Conservation (phyloP, 2,113 vertebrate species). For the Chrysochloris asiatica region DNA sequence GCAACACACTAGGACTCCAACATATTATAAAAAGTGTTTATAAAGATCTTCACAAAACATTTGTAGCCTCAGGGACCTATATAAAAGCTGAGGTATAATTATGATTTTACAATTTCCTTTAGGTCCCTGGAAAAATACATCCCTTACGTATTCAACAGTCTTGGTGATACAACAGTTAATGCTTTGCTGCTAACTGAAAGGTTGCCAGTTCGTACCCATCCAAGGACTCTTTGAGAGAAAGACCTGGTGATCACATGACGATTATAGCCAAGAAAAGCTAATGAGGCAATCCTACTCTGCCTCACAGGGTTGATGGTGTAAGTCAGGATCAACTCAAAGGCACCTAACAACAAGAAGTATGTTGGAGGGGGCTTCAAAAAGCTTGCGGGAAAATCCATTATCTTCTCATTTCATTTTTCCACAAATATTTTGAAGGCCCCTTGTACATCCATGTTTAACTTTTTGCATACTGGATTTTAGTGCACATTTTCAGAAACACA, state of each 20-base stretch:
- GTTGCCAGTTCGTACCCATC: not conserved
- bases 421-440: too few species aligned
- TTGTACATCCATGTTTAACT: not conserved
- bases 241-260: not conserved
- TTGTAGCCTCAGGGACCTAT: not conserved
- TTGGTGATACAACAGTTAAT: too few species aligned
- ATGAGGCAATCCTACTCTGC: not conserved
- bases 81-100: not conserved
- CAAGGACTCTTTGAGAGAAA: not conserved
- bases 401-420: too few species aligned
- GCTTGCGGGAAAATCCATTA: too few species aligned
- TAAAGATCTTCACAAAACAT: not conserved
- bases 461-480: not conserved
- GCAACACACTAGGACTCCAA: too few species aligned
- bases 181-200: not conserved
- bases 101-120: not conserved
- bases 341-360: not conserved
- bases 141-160: not conserved
- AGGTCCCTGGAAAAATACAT: not conserved
- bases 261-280: not conserved
- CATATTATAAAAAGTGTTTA: not conserved
- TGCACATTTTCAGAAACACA: not conserved
- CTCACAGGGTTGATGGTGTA: not conserved
- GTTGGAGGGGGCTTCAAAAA: too few species aligned
- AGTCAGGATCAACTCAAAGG: not conserved